Conservation (phyloP, 1,140 invertebrate genomes). For the Propsilocerus akamusi region DNA sequence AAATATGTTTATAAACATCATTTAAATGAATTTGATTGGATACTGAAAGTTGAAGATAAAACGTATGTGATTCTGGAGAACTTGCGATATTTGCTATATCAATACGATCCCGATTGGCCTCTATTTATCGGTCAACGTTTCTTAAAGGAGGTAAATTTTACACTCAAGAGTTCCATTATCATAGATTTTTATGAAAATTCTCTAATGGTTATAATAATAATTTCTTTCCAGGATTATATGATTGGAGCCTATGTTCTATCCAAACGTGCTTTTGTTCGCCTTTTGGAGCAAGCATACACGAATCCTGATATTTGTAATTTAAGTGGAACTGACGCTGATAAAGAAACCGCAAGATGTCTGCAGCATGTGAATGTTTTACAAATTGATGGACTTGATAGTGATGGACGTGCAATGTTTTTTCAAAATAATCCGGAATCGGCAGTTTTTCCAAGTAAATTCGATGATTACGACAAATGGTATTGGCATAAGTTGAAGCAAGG, state of each 20-base stretch:
- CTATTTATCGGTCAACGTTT: constrained; percentile 70
- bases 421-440: constrained; percentile 64
- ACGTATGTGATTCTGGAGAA: constrained; percentile 66
- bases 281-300: constrained; percentile 41
- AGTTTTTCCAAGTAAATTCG: constrained; percentile 39
- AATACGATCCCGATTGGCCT: constrained; percentile 41
- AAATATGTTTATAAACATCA: constrained; percentile 64
- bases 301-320: constrained; percentile 40
- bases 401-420: constrained; percentile 59
- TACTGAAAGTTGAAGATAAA: constrained; percentile 81
- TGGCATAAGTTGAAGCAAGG: constrained; percentile 63
- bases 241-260: constrained; percentile 85
- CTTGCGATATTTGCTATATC: constrained; percentile 60
- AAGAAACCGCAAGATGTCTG: constrained; percentile 54
- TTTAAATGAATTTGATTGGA: constrained; percentile 67
- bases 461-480: constrained; percentile 51
- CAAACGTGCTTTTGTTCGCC: constrained; percentile 42
- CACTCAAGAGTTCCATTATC: constrained; percentile 1
- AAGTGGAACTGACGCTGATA: constrained; percentile 51
- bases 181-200: constrained; percentile 11
- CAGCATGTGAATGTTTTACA: constrained; percentile 46
- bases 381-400: constrained; percentile 46
- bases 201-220: constrained; percentile 10
- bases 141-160: constrained; percentile 17
- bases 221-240: constrained; percentile 58